phyloP scores from a whole-genome alignment of 2,888 invertebrate species.

The Blomia tropicalis region DNA sequence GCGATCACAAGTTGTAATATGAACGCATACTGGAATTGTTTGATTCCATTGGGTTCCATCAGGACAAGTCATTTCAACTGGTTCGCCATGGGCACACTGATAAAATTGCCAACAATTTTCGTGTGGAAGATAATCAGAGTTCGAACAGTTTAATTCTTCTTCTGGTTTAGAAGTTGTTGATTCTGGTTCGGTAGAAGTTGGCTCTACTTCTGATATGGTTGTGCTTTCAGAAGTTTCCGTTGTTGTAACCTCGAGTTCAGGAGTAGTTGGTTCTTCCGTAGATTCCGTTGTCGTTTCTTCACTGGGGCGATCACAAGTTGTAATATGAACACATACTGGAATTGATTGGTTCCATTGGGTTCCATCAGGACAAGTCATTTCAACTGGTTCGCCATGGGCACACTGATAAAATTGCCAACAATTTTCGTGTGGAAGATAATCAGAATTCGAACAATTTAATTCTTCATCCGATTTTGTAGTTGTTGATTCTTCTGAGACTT shows the following conservation, averaged over 20 bases:
- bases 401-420: conserved; percentile 13
- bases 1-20: not conserved
- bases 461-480: not conserved
- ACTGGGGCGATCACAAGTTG: not conserved
- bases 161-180: not conserved
- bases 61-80: conserved; percentile 8
- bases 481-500: not conserved
- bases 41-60: conserved; percentile 8
- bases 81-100: not conserved
- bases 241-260: not conserved
- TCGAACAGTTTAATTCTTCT: not conserved
- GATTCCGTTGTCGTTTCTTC: not conserved
- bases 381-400: not conserved
- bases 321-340: not conserved
- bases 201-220: not conserved
- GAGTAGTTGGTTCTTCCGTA: not conserved
- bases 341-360: conserved; percentile 8
- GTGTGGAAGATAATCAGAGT: not conserved
- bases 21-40: not conserved
- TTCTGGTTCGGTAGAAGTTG: not conserved
- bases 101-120: conserved; percentile 9
- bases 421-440: conserved; percentile 3
- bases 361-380: conserved; percentile 3
- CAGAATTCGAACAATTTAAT: not conserved
- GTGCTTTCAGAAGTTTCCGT: not conserved